Evolutionary conservation across 2,888 invertebrate genomes (phyloP), one percentile per base, ranked within the genome.

Genomic region (Melanophora roralis): DNA sequence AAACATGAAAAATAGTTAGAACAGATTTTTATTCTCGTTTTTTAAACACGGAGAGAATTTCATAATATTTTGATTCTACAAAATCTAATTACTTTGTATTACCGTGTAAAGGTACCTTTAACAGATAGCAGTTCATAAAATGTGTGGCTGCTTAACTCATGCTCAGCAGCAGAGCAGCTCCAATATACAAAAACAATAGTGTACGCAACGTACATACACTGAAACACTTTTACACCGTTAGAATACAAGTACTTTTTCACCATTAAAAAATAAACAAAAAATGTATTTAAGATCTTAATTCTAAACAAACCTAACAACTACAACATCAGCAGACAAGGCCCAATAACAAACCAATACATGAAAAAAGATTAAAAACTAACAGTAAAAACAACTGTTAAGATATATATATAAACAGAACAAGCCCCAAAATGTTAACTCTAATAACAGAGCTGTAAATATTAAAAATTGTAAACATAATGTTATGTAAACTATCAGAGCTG

Each of bases 71-170:
- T n/a, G n/a, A n/a, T n/a, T n/a, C n/a, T n/a, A n/a, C n/a, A n/a
- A n/a, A n/a, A n/a, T n/a, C n/a, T n/a, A n/a, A n/a, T n/a, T n/a
- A n/a, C n/a, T n/a, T n/a, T n/a, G n/a, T n/a, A n/a, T n/a, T n/a
- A n/a, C n/a, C n/a, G n/a, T n/a, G n/a, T n/a, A n/a, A n/a, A n/a
- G n/a, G 64, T 32, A 53, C 9, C 43, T 34, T 68, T 78, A 76
- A 77, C 72, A 76, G 36, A 53, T 45, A 74, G 19, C 34, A 55
- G 9, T 53, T 53, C 21, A 53, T 23, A 43, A 43, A 45, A 43
- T 64, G 3, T 27, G 27, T 27, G 3, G 27, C 27, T 27, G 6
- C 27, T 5, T 5, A 27, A 27, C 3, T 27, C 6, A 55, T 47
- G 32, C 65, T 60, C 60, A 62, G 73, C 49, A 8, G 47, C 60